Conservation (phyloP, 2,797 vertebrate species). For the Melanotaenia boesemani region DNA sequence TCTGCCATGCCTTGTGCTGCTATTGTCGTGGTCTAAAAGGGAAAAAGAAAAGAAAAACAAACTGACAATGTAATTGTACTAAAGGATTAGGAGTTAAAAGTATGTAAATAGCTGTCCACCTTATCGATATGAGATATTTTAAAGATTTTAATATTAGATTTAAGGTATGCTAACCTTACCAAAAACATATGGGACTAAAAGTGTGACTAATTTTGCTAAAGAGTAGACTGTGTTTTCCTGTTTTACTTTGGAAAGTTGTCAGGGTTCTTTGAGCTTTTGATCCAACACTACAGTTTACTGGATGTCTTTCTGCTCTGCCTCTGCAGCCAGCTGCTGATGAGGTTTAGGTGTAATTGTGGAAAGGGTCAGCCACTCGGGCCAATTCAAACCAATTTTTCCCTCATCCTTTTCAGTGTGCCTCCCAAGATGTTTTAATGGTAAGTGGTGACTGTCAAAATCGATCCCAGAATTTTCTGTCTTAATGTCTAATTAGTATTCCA, state of each 20-base stretch:
- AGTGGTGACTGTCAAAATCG: constrained; percentile 54
- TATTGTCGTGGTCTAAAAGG: too few species aligned
- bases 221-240: constrained; percentile 36
- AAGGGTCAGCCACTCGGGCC: constrained; percentile 14
- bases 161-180: background rate
- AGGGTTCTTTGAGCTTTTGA: constrained; percentile 32
- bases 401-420: constrained; percentile 10
- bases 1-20: too few species aligned
- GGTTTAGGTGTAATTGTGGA: constrained; percentile 16
- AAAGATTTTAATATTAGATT: too few species aligned
- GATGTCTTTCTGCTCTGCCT: background rate
- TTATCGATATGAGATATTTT: too few species aligned
- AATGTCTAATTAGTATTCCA: constrained; percentile 69
- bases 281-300: constrained; percentile 47
- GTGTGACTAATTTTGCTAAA: constrained; percentile 39
- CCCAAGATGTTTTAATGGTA: constrained; percentile 33
- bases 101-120: background rate
- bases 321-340: constrained; percentile 9
- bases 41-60: too few species aligned
- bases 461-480: constrained; percentile 49
- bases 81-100: background rate
- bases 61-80: too few species aligned
- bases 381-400: constrained; percentile 5
- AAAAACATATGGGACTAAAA: constrained; percentile 30
- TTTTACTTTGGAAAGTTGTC: constrained; percentile 42